These are phyloP conservation scores for Cranoglanis bouderius DNA, from an alignment of 2,113 vertebrate genomes.

Conservation along the genomic window DNA sequence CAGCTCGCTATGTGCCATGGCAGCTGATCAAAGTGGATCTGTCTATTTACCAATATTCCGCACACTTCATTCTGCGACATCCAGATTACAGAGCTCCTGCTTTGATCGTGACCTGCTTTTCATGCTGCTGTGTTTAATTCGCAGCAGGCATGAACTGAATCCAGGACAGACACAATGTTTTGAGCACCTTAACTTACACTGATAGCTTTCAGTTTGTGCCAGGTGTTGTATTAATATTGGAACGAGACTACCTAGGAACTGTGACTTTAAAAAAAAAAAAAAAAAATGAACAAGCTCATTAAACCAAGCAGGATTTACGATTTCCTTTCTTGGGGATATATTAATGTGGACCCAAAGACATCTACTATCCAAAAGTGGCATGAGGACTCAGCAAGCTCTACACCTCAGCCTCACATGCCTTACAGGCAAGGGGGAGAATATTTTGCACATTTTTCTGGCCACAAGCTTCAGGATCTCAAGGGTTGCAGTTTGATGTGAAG, in stretches of 20 bases:
- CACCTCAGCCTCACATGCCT: neutral
- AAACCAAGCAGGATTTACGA: neutral
- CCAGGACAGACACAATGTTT: neutral
- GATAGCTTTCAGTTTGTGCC: neutral
- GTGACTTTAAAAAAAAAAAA: too few species aligned
- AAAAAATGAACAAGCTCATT: neutral
- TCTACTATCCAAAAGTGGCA: neutral
- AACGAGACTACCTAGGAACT: neutral
- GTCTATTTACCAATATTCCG: neutral
- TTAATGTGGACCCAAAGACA: neutral
- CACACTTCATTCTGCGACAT: neutral
- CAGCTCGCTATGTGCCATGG: neutral
- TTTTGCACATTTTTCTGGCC: neutral
- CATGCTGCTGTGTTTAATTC: neutral
- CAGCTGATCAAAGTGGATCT: conserved; percentile 3
- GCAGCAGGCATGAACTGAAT: neutral
- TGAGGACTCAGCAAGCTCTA: neutral
- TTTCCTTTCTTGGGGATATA: neutral
- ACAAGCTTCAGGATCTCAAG: neutral
- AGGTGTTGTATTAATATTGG: neutral
- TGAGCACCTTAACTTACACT: neutral
- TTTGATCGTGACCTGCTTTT: conserved; percentile 27
- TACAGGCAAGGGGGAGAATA: neutral
- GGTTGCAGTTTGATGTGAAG: neutral
- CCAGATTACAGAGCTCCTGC: neutral